Evolutionary conservation across 2,113 vertebrate species (phyloP).

Genomic region (Neolamprologus cancellatus): DNA sequence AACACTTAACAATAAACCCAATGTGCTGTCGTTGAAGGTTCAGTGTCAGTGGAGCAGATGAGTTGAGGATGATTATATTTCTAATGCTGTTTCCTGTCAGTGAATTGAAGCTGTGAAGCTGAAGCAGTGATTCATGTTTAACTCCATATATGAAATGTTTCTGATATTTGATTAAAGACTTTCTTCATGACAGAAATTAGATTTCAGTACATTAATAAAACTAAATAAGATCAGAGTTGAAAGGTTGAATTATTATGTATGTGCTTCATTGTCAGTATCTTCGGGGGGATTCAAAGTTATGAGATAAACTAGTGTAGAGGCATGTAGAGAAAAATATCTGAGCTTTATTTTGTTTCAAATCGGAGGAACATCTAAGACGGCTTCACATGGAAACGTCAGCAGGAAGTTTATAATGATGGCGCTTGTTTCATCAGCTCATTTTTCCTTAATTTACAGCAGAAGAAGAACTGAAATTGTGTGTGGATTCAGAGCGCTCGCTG

Average conservation of each 20-base stretch:
- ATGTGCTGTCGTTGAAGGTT: not conserved
- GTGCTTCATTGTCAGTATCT: not conserved
- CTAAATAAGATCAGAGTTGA: not conserved
- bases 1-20: not conserved
- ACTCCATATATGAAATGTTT: not conserved
- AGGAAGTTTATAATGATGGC: accelerated
- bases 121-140: not conserved
- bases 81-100: not conserved
- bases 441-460: not conserved
- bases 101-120: not conserved
- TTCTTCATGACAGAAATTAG: not conserved
- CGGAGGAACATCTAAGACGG: not conserved
- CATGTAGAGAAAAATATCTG: conserved; percentile 39
- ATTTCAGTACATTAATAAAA: not conserved
- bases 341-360: conserved; percentile 60
- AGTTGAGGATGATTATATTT: not conserved
- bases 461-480: not conserved
- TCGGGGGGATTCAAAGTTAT: not conserved
- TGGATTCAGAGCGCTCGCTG: accelerated
- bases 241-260: not conserved
- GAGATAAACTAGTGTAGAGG: not conserved
- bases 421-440: not conserved
- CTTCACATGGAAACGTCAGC: not conserved
- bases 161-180: not conserved
- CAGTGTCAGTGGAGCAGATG: not conserved